Evolutionary conservation across 1,140 invertebrate species (phyloP).

Genomic region (Limonius californicus): DNA sequence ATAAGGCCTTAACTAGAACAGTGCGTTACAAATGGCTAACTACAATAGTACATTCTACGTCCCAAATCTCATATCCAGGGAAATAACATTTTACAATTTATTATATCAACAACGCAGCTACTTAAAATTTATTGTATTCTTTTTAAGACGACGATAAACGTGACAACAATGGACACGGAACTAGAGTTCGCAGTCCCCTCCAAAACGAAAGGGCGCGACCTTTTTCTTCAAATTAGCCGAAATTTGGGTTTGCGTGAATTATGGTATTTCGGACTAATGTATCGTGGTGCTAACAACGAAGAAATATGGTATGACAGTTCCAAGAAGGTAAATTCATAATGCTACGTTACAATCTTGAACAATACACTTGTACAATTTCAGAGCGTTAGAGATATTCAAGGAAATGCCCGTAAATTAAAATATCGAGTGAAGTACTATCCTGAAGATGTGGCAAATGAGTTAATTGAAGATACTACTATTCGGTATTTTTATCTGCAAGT

Average conservation of each 20-base stretch:
- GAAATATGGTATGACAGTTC: conserved; percentile 44
- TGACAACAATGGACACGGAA: conserved; percentile 36
- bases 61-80: no score
- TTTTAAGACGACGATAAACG: no score
- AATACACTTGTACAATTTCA: background rate
- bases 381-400: conserved; percentile 22
- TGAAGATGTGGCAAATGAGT: conserved; percentile 42
- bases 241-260: conserved; percentile 42
- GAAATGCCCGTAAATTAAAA: conserved; percentile 29
- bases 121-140: no score
- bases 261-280: conserved; percentile 46
- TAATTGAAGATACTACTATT: conserved; percentile 42
- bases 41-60: no score
- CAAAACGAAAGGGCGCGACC: conserved; percentile 35
- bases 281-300: conserved; percentile 33
- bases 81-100: no score
- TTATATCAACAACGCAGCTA: no score
- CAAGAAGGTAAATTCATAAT: conserved; percentile 46
- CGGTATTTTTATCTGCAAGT: conserved; percentile 43
- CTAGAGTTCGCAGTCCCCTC: conserved; percentile 35
- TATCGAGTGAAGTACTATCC: conserved; percentile 47
- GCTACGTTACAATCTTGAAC: no score
- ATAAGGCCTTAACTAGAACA: no score
- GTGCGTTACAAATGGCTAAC: no score
- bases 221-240: conserved; percentile 41